These are phyloP conservation scores for Drosophila navojoa DNA, from an alignment of 1,140 invertebrate genomes.

Conservation along the genomic window DNA sequence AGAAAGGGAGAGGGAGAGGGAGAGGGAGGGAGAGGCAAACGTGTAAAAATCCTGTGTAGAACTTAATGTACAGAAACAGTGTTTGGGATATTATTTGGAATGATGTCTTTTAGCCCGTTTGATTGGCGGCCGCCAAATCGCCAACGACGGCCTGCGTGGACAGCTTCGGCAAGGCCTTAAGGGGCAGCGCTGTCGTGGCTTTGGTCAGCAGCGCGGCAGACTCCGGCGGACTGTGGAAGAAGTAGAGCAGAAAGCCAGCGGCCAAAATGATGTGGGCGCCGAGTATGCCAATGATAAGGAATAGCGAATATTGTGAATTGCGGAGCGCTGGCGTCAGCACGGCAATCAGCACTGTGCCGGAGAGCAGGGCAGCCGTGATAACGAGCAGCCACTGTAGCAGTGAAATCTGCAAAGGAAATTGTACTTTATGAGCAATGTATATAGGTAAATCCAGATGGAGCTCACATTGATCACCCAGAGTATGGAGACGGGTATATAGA, in stretches of 20 bases:
- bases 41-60: constrained; percentile 10
- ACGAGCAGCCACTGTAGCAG: constrained; percentile 95
- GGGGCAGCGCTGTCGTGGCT: background rate
- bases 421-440: background rate
- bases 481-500: constrained; percentile 97
- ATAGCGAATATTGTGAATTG: constrained; percentile 87
- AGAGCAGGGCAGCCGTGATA: constrained; percentile 90
- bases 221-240: constrained; percentile 85
- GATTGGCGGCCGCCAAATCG: constrained; percentile 29
- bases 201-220: background rate
- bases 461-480: constrained; percentile 91
- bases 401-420: constrained; percentile 85
- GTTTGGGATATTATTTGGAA: constrained; percentile 17
- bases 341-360: constrained; percentile 92
- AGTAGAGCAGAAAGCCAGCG: constrained; percentile 92
- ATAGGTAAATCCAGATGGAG: too few relatives aligned
- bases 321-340: constrained; percentile 92
- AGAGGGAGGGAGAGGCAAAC: background rate
- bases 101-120: constrained; percentile 51
- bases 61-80: constrained; percentile 45
- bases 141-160: constrained; percentile 24
- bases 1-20: background rate
- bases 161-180: constrained; percentile 24
- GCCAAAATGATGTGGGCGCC: constrained; percentile 92
- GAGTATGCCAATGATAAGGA: constrained; percentile 88